phyloP scores from a whole-genome alignment of 2,113 vertebrate species.

The Daubentonia madagascariensis region DNA sequence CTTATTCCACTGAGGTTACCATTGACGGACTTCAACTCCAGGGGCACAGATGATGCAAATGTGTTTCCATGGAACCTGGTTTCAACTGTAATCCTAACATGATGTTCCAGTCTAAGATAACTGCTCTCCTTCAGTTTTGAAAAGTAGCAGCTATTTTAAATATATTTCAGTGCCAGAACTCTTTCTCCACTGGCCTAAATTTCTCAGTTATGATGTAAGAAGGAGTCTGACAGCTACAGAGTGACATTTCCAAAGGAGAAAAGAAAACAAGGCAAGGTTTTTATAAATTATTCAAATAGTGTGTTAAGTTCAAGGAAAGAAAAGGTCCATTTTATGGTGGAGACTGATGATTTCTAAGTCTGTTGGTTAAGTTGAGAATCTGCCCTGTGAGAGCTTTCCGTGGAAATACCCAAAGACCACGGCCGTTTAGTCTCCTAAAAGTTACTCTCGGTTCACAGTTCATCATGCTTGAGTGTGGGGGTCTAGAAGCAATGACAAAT shows the following conservation, averaged over 20 bases:
- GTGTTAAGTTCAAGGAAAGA: neutral
- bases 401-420: neutral
- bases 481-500: neutral
- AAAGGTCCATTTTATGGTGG: neutral
- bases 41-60: accelerated
- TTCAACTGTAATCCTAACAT: accelerated
- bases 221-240: neutral
- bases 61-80: accelerated
- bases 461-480: neutral
- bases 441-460: neutral
- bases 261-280: neutral
- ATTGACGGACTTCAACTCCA: accelerated
- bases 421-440: accelerated
- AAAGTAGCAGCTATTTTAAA: neutral
- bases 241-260: neutral
- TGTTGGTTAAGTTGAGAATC: neutral
- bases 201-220: neutral
- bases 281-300: neutral
- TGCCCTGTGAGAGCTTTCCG: neutral
- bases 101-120: accelerated
- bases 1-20: neutral
- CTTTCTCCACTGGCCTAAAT: neutral
- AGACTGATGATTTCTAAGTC: neutral
- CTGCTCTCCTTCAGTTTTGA: neutral
- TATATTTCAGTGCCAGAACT: neutral